Evolutionary conservation across 1,140 invertebrate species (phyloP), one percentile per base, ranked within the genome.

Genomic region (Cydia splendana): DNA sequence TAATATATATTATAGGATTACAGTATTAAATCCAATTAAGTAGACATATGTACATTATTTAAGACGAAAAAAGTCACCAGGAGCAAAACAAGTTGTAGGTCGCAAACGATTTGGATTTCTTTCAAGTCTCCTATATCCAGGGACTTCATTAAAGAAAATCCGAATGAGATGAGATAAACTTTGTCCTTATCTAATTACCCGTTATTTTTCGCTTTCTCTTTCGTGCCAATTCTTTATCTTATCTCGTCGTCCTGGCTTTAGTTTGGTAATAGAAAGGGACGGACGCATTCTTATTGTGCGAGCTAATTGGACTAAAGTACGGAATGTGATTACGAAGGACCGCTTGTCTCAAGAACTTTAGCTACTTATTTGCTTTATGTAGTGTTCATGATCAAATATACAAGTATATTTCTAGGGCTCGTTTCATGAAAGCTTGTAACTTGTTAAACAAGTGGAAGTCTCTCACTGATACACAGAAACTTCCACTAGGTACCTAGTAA

Each of bases 291-390:
- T 71, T 71, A 71, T 69, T 69, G 67, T 38, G 30, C 9, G 15
- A 38, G 15, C 15, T 71, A 71, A 71, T 71, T 71, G 67, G 34
- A 18, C n/a, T 12, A 15, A 38, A 71, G 67, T 38, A 71, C n/a
- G 34, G 30, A 71, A 71, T 71, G 38, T 71, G 67, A 71, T 71
- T 71, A 71, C n/a, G 15, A 38, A 15, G 67, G 67, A 42, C 67
- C 34, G 18, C 67, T 71, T 71, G 67, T 71, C 67, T 71, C 67
- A 45, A 10, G n/a, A 71, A 71, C 67, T 71, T 71, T 38, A 42
- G 57, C 15, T 62, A 71, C 15, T 71, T 69, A 34, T 15, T 71
- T 42, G 13, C 9, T 69, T 69, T 69, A 18, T 71, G 34, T 10
- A 24, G 18, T 62, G 10, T 62, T 62, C 9, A 24, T 57, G 20